Evolutionary conservation across 2,113 vertebrate genomes (phyloP).

Genomic region (Paraplagusia blochii): DNA sequence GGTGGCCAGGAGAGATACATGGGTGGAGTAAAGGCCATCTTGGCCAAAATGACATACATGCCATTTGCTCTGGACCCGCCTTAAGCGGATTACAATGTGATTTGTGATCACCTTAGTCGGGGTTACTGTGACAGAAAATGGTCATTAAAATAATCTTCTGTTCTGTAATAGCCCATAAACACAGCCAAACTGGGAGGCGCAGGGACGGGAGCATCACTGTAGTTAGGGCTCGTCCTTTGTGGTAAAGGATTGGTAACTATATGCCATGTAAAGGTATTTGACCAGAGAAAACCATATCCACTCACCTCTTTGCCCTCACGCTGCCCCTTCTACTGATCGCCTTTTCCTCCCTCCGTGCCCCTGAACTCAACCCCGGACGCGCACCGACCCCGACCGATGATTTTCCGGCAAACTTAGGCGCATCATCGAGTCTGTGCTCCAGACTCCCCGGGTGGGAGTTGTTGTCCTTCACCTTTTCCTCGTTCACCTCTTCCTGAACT

Average conservation of each 20-base stretch:
- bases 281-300: slow-evolving; percentile 10
- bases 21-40: too few relatives aligned
- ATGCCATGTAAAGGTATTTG: neutral
- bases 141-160: too few relatives aligned
- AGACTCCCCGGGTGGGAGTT: slow-evolving; percentile 34
- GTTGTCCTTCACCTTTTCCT: slow-evolving; percentile 7
- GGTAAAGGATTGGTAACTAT: neutral
- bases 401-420: slow-evolving; percentile 57
- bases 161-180: too few relatives aligned
- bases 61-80: too few relatives aligned
- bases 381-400: slow-evolving; percentile 8
- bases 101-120: too few relatives aligned
- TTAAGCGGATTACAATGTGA: too few relatives aligned
- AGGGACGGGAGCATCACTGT: neutral
- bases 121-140: too few relatives aligned
- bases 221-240: neutral
- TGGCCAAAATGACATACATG: too few relatives aligned
- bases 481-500: slow-evolving; percentile 46
- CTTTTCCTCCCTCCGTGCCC: slow-evolving; percentile 34
- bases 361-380: slow-evolving; percentile 30
- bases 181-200: neutral
- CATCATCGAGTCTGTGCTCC: slow-evolving; percentile 29
- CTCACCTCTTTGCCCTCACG: slow-evolving; percentile 69
- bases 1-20: too few relatives aligned
- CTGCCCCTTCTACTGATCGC: slow-evolving; percentile 31